Percentiles rank a stretch among this genome's conserved stretches.
These are phyloP conservation scores for Nipponacmea schrenckii DNA, from an alignment of 2,888 invertebrate genomes.

Conservation along the genomic window DNA sequence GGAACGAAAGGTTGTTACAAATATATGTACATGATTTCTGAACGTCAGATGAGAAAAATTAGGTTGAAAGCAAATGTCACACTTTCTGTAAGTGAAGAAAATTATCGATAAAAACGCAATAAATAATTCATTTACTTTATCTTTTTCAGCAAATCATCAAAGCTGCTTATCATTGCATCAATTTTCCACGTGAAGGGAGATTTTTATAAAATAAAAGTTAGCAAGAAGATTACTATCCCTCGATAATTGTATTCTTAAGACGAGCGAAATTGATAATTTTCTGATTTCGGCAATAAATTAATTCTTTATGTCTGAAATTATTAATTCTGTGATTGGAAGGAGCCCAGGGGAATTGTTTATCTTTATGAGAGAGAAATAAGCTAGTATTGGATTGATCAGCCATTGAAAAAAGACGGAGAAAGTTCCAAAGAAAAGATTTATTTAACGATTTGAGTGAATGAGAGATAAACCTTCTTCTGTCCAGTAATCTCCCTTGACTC, in stretches of 20 bases:
- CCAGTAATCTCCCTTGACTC: neutral
- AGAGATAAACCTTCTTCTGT: slow-evolving; percentile 8
- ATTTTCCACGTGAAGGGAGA: neutral
- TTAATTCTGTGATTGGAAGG: neutral
- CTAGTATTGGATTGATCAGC: too few relatives aligned
- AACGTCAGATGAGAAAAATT: too few relatives aligned
- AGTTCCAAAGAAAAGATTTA: neutral
- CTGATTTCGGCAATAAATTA: slow-evolving; percentile 8
- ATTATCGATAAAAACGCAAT: neutral
- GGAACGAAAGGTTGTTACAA: too few relatives aligned
- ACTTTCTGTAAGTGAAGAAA: too few relatives aligned
- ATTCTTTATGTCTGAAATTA: slow-evolving; percentile 7
- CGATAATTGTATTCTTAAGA: slow-evolving; percentile 9
- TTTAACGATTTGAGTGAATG: slow-evolving; percentile 4
- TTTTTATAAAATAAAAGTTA: slow-evolving; percentile 8
- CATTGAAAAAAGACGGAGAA: neutral
- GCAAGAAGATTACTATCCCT: slow-evolving; percentile 8
- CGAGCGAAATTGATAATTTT: slow-evolving; percentile 8
- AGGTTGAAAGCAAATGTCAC: too few relatives aligned
- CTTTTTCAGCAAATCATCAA: neutral
- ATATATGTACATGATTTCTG: too few relatives aligned
- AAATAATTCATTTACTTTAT: slow-evolving; percentile 9
- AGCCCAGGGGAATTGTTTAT: slow-evolving; percentile 2
- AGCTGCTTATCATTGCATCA: slow-evolving; percentile 5
- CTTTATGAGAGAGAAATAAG: neutral